phyloP scores from a whole-genome alignment of 2,113 vertebrate genomes.

The Narcine bancroftii region DNA sequence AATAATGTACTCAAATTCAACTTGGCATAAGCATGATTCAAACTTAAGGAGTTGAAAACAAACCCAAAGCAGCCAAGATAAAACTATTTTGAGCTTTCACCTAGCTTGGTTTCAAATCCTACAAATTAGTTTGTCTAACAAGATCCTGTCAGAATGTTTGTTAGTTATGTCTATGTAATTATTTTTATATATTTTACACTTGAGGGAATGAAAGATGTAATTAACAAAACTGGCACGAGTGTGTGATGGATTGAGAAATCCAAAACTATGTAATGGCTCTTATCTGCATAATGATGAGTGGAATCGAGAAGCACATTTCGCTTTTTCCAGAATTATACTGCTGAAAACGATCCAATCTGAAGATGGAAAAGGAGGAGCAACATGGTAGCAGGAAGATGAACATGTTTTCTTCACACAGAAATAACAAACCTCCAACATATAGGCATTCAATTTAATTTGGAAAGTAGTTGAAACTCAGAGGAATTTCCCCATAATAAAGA shows the following conservation, averaged over 20 bases:
- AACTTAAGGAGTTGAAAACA: not conserved
- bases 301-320: not conserved
- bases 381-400: not conserved
- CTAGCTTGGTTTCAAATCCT: not conserved
- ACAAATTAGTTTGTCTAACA: conserved; percentile 12
- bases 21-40: not conserved
- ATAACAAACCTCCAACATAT: not conserved
- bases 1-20: not conserved
- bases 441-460: not conserved
- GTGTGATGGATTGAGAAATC: not conserved
- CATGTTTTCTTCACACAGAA: not conserved
- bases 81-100: not conserved
- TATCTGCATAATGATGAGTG: not conserved
- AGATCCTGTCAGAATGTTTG: not conserved
- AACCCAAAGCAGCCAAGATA: not conserved
- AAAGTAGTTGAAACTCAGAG: not conserved
- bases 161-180: not conserved
- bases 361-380: not conserved
- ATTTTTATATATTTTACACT: not conserved
- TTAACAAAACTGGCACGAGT: not conserved
- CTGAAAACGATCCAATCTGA: not conserved
- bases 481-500: conserved; percentile 32
- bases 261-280: not conserved
- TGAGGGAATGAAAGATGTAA: not conserved
- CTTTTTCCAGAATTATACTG: not conserved